Conservation (phyloP, 2,797 vertebrate species). For the Eulemur coronatus region DNA sequence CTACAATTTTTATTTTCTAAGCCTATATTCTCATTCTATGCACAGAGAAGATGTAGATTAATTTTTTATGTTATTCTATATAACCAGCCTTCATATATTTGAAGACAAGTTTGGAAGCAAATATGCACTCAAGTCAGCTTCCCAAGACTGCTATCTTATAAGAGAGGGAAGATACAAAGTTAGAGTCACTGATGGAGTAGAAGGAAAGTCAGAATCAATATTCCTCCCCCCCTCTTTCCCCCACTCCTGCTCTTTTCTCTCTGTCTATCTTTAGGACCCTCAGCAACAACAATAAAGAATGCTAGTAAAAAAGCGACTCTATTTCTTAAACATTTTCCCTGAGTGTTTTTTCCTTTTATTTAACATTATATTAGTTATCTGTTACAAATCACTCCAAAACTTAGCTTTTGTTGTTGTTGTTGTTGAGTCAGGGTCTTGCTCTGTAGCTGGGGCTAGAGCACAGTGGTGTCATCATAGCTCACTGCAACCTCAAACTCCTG, state of each 20-base stretch:
- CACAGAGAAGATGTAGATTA: neutral
- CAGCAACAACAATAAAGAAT: conserved; percentile 71
- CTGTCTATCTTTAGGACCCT: conserved; percentile 82
- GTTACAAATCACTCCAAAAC: neutral
- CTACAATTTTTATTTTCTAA: neutral
- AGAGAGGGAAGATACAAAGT: neutral
- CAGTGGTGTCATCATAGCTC: neutral
- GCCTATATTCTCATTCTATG: neutral
- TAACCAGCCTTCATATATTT: neutral
- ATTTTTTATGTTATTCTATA: conserved; percentile 16
- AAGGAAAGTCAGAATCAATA: neutral
- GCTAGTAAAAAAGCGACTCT: neutral
- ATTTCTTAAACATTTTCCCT: conserved; percentile 11
- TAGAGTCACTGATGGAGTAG: neutral
- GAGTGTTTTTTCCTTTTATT: neutral
- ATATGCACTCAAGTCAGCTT: neutral
- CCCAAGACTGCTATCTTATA: neutral
- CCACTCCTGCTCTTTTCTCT: no score
- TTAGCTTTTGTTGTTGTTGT: neutral
- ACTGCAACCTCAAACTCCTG: neutral
- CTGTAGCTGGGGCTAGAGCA: no score
- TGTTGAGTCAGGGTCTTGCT: neutral
- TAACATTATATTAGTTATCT: neutral
- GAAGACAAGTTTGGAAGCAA: conserved; percentile 21
- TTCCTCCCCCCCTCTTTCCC: neutral